Evolutionary conservation across 2,888 invertebrate genomes (phyloP).

Genomic region (Lepas anatifera): DNA sequence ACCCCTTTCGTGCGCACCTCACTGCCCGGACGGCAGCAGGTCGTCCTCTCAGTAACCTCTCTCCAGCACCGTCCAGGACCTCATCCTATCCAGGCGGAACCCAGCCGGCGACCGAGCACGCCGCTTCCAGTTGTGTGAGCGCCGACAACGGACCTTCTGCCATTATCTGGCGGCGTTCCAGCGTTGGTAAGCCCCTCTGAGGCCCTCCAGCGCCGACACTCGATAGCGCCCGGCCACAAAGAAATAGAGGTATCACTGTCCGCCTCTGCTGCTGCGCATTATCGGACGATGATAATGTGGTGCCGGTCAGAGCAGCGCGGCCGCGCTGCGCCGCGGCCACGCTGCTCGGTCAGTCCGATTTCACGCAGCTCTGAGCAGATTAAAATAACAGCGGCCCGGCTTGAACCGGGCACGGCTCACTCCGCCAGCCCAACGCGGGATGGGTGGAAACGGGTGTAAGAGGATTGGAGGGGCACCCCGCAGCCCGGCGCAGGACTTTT

Average conservation of each 20-base stretch:
- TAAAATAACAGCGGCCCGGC: conserved; percentile 3
- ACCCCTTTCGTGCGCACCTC: neutral
- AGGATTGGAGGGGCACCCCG: neutral
- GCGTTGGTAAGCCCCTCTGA: neutral
- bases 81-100: too few species aligned
- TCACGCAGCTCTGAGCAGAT: neutral
- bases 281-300: neutral
- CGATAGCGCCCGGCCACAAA: neutral
- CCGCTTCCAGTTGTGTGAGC: too few species aligned
- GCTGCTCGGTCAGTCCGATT: neutral
- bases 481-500: too few species aligned
- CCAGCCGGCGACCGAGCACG: too few species aligned
- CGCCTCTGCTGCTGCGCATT: neutral
- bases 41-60: too few species aligned
- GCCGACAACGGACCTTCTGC: too few species aligned
- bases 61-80: too few species aligned
- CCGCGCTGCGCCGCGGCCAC: neutral
- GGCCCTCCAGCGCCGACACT: conserved; percentile 7
- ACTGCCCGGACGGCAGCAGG: too few species aligned
- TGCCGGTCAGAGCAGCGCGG: too few species aligned
- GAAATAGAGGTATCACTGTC: neutral
- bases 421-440: too few species aligned
- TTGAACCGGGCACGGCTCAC: too few species aligned
- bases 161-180: neutral
- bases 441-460: neutral